A percentile compares a stretch with the other conserved stretches of the same genome.
Conservation (phyloP, 2,888 invertebrate species). For the Penaeus monodon region DNA sequence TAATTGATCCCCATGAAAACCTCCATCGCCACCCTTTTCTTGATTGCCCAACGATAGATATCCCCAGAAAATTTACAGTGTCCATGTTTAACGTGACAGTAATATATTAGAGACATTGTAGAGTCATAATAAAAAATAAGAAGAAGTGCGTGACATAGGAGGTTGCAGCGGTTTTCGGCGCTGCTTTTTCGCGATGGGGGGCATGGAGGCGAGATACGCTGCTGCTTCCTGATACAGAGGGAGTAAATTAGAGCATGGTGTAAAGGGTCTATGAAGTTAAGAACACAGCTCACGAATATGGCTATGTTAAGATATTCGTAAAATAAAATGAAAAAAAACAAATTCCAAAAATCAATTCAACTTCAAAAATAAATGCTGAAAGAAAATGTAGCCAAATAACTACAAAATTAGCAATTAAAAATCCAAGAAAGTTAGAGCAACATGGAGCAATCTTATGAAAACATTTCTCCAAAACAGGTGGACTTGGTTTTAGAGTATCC, state of each 20-base stretch:
- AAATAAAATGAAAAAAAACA: not conserved
- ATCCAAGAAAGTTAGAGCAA: not conserved
- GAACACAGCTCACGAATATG: not conserved
- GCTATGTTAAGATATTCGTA: not conserved
- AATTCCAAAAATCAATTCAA: not conserved
- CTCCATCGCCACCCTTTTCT: slow-evolving; percentile 99
- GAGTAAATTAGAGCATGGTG: not conserved
- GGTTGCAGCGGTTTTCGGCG: slow-evolving; percentile 74
- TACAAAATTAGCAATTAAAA: not conserved
- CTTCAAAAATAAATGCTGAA: not conserved
- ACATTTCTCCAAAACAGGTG: not conserved
- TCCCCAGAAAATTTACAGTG: slow-evolving; percentile 95
- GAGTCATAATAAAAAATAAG: slow-evolving; percentile 97
- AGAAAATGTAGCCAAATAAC: not conserved
- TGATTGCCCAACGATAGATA: slow-evolving; percentile 98
- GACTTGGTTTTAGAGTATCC: not conserved
- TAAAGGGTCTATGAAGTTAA: not conserved
- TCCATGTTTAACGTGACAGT: slow-evolving; percentile 98
- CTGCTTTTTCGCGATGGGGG: slow-evolving; percentile 83
- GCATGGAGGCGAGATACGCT: slow-evolving; percentile 82
- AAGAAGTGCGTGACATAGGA: slow-evolving; percentile 85
- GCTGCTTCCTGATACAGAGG: slow-evolving; percentile 75
- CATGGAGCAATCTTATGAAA: not conserved
- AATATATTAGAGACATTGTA: slow-evolving; percentile 99
- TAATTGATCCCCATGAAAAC: slow-evolving; percentile 97